Evolutionary conservation across 1,140 invertebrate species (phyloP).

Genomic region (Macrocentrus cingulum): DNA sequence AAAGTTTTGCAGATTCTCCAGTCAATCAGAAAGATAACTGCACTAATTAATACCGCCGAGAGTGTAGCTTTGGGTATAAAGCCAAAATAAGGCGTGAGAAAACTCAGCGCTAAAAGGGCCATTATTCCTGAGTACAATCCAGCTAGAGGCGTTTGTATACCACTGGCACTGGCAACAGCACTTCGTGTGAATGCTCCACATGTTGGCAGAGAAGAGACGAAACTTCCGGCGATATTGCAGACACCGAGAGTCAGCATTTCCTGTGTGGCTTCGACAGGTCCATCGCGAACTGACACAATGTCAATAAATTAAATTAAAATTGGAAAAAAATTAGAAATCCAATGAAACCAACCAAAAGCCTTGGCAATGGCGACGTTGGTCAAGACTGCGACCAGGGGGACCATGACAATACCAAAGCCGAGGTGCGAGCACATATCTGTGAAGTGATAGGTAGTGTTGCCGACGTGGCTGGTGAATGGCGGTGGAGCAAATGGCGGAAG

Average conservation of each 20-base stretch:
- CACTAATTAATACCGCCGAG: constrained; percentile 69
- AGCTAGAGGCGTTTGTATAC: constrained; percentile 73
- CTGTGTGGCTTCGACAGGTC: constrained; percentile 65
- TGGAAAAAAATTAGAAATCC: neutral
- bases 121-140: constrained; percentile 67
- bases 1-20: constrained; percentile 62
- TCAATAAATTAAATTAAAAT: neutral
- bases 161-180: constrained; percentile 75
- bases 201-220: constrained; percentile 72
- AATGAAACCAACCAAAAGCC: constrained; percentile 66
- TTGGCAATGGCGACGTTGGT: constrained; percentile 81
- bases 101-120: constrained; percentile 64
- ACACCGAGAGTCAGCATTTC: constrained; percentile 70
- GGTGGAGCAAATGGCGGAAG: constrained; percentile 62
- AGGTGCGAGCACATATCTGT: constrained; percentile 65
- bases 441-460: constrained; percentile 63
- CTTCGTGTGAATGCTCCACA: constrained; percentile 74
- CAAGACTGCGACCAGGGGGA: constrained; percentile 72
- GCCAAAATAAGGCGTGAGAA: constrained; percentile 71
- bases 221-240: constrained; percentile 73
- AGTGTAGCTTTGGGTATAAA: constrained; percentile 71
- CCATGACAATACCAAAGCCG: constrained; percentile 68
- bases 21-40: constrained; percentile 72
- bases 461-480: constrained; percentile 57
- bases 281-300: constrained; percentile 50